phyloP scores from a whole-genome alignment of 2,888 invertebrate genomes.

The Cenopis cana region DNA sequence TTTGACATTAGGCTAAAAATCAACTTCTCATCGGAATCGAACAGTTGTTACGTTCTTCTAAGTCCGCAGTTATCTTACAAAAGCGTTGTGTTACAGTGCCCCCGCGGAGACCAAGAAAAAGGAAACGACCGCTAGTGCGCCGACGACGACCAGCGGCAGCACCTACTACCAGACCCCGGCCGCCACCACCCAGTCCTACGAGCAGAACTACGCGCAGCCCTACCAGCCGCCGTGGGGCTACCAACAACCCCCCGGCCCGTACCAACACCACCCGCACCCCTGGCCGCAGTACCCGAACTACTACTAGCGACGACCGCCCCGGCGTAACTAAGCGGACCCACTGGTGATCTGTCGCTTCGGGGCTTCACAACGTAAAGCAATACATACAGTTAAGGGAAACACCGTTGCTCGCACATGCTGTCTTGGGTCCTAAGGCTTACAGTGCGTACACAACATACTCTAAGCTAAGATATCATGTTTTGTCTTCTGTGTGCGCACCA shows the following conservation, averaged over 20 bases:
- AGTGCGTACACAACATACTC: not conserved
- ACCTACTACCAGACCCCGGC: constrained; percentile 71
- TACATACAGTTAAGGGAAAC: not conserved
- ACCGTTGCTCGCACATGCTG: not conserved
- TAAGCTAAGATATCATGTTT: not conserved
- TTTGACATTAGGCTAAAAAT: too few relatives aligned
- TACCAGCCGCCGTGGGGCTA: constrained; percentile 82
- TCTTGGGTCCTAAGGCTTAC: not conserved
- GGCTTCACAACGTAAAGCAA: not conserved
- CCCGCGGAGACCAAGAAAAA: constrained; percentile 71
- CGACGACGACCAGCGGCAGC: constrained; percentile 53
- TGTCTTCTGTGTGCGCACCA: not conserved
- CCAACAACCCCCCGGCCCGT: constrained; percentile 79
- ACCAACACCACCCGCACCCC: constrained; percentile 78
- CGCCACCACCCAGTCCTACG: constrained; percentile 69
- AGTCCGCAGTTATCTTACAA: not conserved
- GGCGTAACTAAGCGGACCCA: constrained; percentile 18
- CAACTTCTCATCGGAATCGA: too few relatives aligned
- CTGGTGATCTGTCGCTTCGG: not conserved
- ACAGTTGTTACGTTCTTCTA: not conserved
- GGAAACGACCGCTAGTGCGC: constrained; percentile 54
- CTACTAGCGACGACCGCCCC: constrained; percentile 61
- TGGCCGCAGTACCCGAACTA: constrained; percentile 82
- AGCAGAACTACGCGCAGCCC: constrained; percentile 76
- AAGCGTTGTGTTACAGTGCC: constrained; percentile 49